A percentile compares a stretch with the other conserved stretches of the same genome.
Conservation (phyloP, 2,113 vertebrate species). For the Pimephales promelas region DNA sequence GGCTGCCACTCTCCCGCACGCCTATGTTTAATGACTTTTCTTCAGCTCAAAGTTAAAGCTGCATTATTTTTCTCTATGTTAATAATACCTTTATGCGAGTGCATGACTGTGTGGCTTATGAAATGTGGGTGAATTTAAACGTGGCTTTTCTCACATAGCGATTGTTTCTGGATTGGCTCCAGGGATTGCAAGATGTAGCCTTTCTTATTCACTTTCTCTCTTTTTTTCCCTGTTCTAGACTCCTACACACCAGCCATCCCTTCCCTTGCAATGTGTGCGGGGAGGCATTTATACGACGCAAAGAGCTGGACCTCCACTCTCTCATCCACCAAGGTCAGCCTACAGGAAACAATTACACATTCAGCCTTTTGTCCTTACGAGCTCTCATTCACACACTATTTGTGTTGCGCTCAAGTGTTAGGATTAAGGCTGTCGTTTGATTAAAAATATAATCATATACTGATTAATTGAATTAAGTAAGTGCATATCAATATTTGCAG, state of each 20-base stretch:
- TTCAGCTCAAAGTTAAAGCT: background rate
- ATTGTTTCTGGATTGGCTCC: constrained; percentile 19
- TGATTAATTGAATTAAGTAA: background rate
- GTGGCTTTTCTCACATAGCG: background rate
- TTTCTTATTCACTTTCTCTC: background rate
- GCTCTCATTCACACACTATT: background rate
- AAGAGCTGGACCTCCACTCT: constrained; percentile 86
- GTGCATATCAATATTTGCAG: background rate
- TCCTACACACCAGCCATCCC: constrained; percentile 88
- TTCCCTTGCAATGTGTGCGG: constrained; percentile 85
- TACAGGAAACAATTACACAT: constrained; percentile 16
- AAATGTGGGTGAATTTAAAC: background rate
- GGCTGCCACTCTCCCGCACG: background rate
- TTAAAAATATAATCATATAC: background rate
- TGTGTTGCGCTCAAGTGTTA: background rate
- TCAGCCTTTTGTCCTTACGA: background rate
- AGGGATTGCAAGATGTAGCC: background rate
- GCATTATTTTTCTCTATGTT: background rate
- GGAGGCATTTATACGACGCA: constrained; percentile 84
- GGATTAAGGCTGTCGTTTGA: background rate
- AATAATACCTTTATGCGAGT: background rate
- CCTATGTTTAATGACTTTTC: background rate
- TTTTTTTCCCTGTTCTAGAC: constrained; percentile 62
- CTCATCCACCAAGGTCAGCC: constrained; percentile 81
- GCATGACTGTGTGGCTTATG: background rate